These are phyloP conservation scores for Muricea muricata DNA, from an alignment of 92 coral and sea anemone species.

Conservation along the genomic window DNA sequence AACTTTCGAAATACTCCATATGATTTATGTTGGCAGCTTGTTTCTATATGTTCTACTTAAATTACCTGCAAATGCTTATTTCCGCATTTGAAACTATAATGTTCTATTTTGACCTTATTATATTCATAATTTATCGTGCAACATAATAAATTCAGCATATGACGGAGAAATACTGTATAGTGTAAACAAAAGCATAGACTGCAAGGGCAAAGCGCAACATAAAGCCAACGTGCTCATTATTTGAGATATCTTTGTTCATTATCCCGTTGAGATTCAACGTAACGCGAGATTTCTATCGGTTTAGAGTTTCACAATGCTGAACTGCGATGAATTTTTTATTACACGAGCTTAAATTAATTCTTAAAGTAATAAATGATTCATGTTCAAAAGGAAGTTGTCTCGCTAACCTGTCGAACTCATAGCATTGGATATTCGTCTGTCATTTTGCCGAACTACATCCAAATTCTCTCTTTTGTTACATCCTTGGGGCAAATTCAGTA, in stretches of 20 bases:
- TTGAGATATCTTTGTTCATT: neutral
- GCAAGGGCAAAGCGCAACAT: neutral
- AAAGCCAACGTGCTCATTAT: neutral
- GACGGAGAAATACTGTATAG: too few species aligned
- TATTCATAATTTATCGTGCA: too few species aligned
- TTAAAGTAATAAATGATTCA: conserved; percentile 1
- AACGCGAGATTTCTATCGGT: neutral
- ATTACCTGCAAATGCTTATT: neutral
- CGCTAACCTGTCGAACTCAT: conserved; percentile 25
- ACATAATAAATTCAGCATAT: neutral
- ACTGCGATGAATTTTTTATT: neutral
- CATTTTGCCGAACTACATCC: neutral
- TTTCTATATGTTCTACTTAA: too few species aligned
- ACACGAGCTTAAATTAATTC: neutral
- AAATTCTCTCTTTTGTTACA: neutral
- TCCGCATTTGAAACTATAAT: neutral
- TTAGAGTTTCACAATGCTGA: neutral
- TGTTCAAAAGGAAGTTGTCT: neutral
- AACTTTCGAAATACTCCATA: too few species aligned
- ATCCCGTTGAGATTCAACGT: neutral
- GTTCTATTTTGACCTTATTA: neutral
- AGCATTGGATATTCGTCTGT: neutral
- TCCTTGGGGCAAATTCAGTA: neutral
- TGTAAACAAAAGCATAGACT: neutral
- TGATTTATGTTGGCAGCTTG: too few species aligned